Evolutionary conservation across 2,113 vertebrate genomes (phyloP), one percentile per base, ranked within the genome.

Genomic region (Xenotilapia flavipinnis): DNA sequence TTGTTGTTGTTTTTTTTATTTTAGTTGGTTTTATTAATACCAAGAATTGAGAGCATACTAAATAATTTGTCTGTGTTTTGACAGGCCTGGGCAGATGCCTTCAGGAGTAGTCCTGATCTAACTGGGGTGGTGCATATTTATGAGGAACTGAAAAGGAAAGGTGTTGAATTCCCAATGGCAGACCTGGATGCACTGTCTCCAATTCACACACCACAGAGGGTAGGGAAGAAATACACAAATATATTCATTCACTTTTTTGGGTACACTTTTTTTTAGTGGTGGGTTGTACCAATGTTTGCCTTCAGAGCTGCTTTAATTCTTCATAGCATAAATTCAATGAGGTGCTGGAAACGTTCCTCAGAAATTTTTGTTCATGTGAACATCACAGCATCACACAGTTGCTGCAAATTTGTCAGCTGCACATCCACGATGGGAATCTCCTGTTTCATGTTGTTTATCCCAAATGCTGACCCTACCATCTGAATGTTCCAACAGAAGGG

Each of bases 71-170:
- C 13, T 85, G 45, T 81, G 31, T 38, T 58, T 7, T 70, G 86
- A 28, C 95, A 99, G 99, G 98, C 99, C 9, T 99, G 99, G 99
- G 99, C 99, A 1, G 99, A 99, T 79, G 99, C 99, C 49, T 99
- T 99, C 92, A 97, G 99, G 83, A 99, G 98, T 84, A 98, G 98
- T 83, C 98, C 99, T 4, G 98, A 99, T 95, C 97, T 99, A 87
- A 99, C 98, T 0, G 99, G 99, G 4, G 99, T 99, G 2, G 99
- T 99, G 56, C 98, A 99, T 77, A 98, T 98, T 92, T 99, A 99
- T n/a, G 99, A 99, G 95, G 99, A 99, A 11, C 97, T 99, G 89
- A 99, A 99, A 96, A 98, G 98, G 93, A 99, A 98, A 94, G 98
- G 99, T 47, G 89, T 99, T 1, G 99, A 99, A 94, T 99, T 99